A percentile compares a stretch with the other conserved stretches of the same genome.
phyloP scores from a whole-genome alignment of 2,888 invertebrate genomes.

The Drosophila stalkeri region DNA sequence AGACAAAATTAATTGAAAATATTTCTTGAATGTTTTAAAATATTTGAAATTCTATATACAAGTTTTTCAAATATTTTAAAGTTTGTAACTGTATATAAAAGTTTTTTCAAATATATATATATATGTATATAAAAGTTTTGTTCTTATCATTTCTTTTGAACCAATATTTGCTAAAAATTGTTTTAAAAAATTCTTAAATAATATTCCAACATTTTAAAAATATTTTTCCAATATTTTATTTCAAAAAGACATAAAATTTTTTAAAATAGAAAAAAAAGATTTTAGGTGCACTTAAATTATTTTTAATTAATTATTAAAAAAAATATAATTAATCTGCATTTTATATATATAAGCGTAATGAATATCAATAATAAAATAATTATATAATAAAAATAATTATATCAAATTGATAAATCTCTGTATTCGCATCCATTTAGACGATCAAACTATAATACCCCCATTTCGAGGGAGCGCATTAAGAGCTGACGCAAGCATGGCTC shows the following conservation, averaged over 20 bases:
- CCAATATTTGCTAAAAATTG: too few relatives aligned
- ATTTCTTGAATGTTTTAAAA: not conserved
- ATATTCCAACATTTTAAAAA: not conserved
- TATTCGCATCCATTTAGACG: not conserved
- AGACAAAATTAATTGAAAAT: too few relatives aligned
- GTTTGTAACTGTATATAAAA: too few relatives aligned
- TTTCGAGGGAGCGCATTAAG: not conserved
- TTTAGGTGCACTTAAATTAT: not conserved
- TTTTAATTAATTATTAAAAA: not conserved
- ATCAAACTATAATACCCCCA: constrained; percentile 1
- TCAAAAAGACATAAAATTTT: too few relatives aligned
- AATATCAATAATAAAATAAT: too few relatives aligned
- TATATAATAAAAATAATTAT: too few relatives aligned
- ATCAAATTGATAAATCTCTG: not conserved
- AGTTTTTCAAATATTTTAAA: too few relatives aligned
- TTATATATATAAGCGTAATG: too few relatives aligned
- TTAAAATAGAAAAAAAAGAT: not conserved
- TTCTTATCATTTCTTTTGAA: too few relatives aligned
- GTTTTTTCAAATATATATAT: too few relatives aligned
- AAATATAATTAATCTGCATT: not conserved
- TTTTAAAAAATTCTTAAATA: not conserved
- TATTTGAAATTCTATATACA: not conserved
- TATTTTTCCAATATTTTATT: too few relatives aligned
- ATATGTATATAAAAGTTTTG: too few relatives aligned
- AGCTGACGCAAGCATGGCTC: constrained; percentile 32